A percentile compares a stretch with the other conserved stretches of the same genome.
These are phyloP conservation scores for Papilio polytes DNA, from an alignment of 1,140 invertebrate genomes.

Conservation along the genomic window DNA sequence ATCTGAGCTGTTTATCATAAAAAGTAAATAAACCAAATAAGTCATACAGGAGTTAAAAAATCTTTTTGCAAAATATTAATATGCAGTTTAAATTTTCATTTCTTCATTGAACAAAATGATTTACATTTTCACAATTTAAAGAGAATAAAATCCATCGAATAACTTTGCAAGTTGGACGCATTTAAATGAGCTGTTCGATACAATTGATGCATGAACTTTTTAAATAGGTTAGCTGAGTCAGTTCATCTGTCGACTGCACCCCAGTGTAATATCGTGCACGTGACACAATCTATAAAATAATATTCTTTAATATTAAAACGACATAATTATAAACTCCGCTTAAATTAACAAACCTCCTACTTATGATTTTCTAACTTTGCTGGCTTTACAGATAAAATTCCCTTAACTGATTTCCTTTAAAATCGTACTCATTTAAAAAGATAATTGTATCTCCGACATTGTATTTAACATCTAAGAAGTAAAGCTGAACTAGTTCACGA, in stretches of 20 bases:
- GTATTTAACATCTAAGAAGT: slow-evolving; percentile 2
- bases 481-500: neutral
- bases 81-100: neutral
- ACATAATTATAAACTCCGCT: too few relatives aligned
- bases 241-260: neutral
- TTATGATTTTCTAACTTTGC: too few relatives aligned
- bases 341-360: too few relatives aligned
- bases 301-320: too few relatives aligned
- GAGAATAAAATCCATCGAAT: neutral
- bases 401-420: too few relatives aligned
- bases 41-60: too few relatives aligned
- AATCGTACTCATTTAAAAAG: neutral
- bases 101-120: neutral
- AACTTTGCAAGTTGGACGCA: neutral
- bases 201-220: slow-evolving; percentile 17
- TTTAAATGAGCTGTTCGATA: slow-evolving; percentile 16
- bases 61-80: too few relatives aligned
- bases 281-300: too few relatives aligned
- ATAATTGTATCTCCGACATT: neutral
- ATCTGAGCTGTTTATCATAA: too few relatives aligned
- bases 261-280: too few relatives aligned
- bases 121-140: slow-evolving; percentile 2
- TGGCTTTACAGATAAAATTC: too few relatives aligned
- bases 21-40: too few relatives aligned
- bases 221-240: slow-evolving; percentile 3